Conservation (phyloP, 2,888 invertebrate species). For the Parascotia fuliginaria region DNA sequence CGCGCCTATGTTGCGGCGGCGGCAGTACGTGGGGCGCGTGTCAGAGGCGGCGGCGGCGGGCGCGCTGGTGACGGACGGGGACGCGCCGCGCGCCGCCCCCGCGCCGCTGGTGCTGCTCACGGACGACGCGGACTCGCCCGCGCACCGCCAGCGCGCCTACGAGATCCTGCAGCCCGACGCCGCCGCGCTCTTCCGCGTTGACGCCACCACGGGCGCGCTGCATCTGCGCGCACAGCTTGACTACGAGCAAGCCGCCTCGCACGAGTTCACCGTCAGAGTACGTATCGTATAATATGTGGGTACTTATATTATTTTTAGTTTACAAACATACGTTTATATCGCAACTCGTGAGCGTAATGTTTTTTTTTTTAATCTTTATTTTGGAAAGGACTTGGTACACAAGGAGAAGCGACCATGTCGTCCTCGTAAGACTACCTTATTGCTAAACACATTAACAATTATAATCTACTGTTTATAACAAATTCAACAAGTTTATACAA, state of each 20-base stretch:
- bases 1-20: conserved; percentile 89
- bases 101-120: conserved; percentile 93
- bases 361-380: too few species aligned
- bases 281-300: background rate
- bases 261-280: conserved; percentile 93
- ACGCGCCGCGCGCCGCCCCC: conserved; percentile 25
- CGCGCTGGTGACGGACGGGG: conserved; percentile 85
- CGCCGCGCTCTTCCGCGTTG: conserved; percentile 92
- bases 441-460: too few species aligned
- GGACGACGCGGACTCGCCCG: conserved; percentile 93
- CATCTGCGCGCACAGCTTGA: conserved; percentile 91
- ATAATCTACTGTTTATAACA: too few species aligned
- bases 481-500: too few species aligned
- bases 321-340: too few species aligned
- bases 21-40: conserved; percentile 89
- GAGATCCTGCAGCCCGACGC: conserved; percentile 93
- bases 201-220: conserved; percentile 95
- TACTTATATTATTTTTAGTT: too few species aligned
- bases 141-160: conserved; percentile 93
- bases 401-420: too few species aligned
- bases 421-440: too few species aligned
- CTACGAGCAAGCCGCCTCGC: conserved; percentile 89
- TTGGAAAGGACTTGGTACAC: too few species aligned
- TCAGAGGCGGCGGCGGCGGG: conserved; percentile 91
- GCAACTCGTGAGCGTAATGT: too few species aligned